Evolutionary conservation across 2,888 invertebrate genomes (phyloP).

Genomic region (Bombylius discolor): DNA sequence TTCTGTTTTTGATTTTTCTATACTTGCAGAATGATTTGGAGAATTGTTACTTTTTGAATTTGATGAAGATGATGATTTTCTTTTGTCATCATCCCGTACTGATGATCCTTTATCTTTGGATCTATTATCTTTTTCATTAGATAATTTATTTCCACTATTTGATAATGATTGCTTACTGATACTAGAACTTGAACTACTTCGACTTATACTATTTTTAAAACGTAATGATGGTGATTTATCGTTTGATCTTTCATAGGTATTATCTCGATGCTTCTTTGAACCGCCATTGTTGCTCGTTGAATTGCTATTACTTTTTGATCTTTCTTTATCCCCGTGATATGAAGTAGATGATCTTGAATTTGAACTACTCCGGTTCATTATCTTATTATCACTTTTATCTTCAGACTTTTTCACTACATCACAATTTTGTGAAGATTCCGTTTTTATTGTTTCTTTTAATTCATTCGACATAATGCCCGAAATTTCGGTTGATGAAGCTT

Average conservation of each 20-base stretch:
- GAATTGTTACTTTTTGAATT: constrained; percentile 3
- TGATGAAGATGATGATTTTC: not conserved
- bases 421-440: not conserved
- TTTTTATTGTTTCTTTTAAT: not conserved
- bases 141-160: not conserved
- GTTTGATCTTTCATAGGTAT: not conserved
- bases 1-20: constrained; percentile 20
- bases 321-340: too few relatives aligned
- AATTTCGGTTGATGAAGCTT: not conserved
- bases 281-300: too few relatives aligned
- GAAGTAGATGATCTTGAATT: not conserved
- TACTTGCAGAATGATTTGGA: not conserved
- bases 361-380: not conserved
- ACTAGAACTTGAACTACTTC: not conserved
- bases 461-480: not conserved
- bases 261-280: not conserved
- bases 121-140: not conserved
- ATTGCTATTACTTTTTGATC: too few relatives aligned
- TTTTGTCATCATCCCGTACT: not conserved
- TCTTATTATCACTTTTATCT: not conserved
- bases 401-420: not conserved
- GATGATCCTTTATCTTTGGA: constrained; percentile 1
- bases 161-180: not conserved
- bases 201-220: not conserved
- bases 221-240: not conserved